Evolutionary conservation across 2,797 vertebrate species (phyloP).

Genomic region (Rhinichthys osculus): DNA sequence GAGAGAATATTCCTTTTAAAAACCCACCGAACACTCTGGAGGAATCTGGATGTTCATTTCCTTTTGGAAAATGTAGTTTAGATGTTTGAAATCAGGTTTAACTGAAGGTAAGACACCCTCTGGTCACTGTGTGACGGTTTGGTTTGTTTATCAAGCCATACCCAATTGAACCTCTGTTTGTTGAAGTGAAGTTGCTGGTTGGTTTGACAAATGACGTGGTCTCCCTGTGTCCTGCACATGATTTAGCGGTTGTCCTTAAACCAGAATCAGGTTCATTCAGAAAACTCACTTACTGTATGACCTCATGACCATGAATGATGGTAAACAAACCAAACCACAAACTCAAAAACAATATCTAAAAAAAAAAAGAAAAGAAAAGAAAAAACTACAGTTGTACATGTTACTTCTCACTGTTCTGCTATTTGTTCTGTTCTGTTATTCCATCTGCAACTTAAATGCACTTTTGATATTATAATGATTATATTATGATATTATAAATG

Average conservation of each 20-base stretch:
- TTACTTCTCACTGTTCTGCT: not conserved
- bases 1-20: constrained; percentile 12
- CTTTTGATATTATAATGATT: too few relatives aligned
- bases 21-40: not conserved
- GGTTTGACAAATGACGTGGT: not conserved
- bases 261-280: constrained; percentile 5
- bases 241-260: constrained; percentile 15
- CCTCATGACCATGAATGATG: not conserved
- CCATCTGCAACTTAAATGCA: not conserved
- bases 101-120: not conserved
- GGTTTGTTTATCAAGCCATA: not conserved
- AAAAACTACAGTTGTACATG: not conserved
- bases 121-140: not conserved
- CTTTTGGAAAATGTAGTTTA: not conserved
- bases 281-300: not conserved
- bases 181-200: not conserved
- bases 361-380: too few relatives aligned
- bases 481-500: too few relatives aligned
- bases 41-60: not conserved
- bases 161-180: constrained; percentile 9
- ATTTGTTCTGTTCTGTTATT: not conserved
- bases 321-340: not conserved
- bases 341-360: too few relatives aligned
- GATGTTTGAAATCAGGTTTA: not conserved
- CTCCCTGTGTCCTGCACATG: not conserved